Evolutionary conservation across 35 echinoderm and acorn worm genomes (phyloP).

Genomic region (Strongylocentrotus purpuratus): DNA sequence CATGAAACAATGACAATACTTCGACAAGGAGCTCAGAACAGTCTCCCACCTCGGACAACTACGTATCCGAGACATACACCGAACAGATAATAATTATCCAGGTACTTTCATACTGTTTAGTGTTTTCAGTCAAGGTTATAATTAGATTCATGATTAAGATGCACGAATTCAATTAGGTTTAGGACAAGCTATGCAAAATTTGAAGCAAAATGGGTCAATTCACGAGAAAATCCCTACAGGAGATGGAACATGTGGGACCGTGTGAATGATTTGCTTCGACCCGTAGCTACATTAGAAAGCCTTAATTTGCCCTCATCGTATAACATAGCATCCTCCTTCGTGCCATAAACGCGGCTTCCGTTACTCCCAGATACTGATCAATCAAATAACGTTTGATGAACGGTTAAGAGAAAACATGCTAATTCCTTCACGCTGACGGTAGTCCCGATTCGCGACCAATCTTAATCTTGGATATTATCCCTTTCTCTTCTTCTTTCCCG

Average conservation of each 20-base stretch:
- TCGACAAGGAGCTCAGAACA: neutral
- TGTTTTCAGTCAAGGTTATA: neutral
- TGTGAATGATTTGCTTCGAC: constrained; percentile 8
- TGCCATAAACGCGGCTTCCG: neutral
- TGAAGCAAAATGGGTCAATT: neutral
- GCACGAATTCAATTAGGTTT: neutral
- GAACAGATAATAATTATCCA: too few species aligned
- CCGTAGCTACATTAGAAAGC: neutral
- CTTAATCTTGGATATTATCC: neutral
- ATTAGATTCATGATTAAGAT: neutral
- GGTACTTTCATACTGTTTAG: too few species aligned
- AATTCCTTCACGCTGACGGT: constrained; percentile 1
- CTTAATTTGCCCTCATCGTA: constrained; percentile 2
- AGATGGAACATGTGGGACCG: neutral
- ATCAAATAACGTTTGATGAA: constrained; percentile 5
- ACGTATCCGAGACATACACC: too few species aligned
- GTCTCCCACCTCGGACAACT: neutral
- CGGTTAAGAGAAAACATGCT: constrained; percentile 1
- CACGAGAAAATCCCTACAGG: neutral
- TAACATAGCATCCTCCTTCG: neutral
- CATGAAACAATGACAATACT: too few species aligned
- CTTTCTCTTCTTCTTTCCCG: neutral
- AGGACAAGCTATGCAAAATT: neutral
- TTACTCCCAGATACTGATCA: neutral
- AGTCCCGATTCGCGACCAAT: constrained; percentile 15